A percentile compares a stretch with the other conserved stretches of the same genome.
Evolutionary conservation across 2,797 vertebrate genomes (phyloP).

Genomic region (Phataginus tetradactyla): DNA sequence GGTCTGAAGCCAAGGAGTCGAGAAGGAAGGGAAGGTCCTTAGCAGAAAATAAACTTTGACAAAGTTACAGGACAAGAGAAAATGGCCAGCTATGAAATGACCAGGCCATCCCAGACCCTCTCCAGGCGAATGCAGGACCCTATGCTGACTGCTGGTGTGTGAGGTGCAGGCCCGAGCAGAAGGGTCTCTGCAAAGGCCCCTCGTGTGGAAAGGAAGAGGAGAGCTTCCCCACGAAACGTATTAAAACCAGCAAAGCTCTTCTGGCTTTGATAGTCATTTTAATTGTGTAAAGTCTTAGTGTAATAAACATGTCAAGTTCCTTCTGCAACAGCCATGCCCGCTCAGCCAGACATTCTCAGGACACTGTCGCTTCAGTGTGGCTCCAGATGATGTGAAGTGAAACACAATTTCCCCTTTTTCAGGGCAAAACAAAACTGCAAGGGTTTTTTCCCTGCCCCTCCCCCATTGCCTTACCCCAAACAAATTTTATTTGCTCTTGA

Average conservation of each 20-base stretch:
- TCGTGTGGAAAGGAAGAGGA: too few species aligned
- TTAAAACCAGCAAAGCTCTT: fast-evolving
- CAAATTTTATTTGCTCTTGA: not conserved
- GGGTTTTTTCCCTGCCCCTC: not conserved
- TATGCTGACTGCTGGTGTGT: fast-evolving
- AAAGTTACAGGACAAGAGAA: not conserved
- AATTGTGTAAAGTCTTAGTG: not conserved
- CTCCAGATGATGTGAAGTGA: not conserved
- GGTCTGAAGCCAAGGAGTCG: fast-evolving
- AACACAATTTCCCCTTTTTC: constrained; percentile 35
- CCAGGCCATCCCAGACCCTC: fast-evolving
- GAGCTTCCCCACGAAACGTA: not conserved
- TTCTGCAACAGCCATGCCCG: fast-evolving
- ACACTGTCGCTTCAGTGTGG: fast-evolving
- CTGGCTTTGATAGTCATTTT: fast-evolving
- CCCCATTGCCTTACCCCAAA: not conserved
- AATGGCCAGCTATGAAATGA: fast-evolving
- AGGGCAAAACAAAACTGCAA: not conserved
- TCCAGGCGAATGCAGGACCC: fast-evolving
- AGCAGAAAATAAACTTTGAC: not conserved
- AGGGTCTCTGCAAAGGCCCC: not conserved
- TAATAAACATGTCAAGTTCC: fast-evolving
- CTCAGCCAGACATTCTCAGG: fast-evolving
- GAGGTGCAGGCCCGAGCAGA: not conserved
- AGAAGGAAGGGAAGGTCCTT: not conserved